Conservation (phyloP, 2,888 invertebrate species). For the Dione juno region DNA sequence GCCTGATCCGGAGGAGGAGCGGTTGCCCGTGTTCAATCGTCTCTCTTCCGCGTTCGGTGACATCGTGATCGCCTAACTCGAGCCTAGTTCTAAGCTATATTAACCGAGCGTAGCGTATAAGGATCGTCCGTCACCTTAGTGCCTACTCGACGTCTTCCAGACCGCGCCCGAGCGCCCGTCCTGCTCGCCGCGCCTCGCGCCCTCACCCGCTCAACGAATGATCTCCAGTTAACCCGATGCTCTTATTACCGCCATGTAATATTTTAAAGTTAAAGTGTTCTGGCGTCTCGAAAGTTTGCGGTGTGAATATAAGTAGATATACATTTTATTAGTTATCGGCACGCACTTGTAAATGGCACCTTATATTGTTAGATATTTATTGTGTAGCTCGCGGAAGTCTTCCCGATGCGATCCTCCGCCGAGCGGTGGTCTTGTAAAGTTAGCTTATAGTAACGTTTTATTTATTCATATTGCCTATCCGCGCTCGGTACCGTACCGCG, state of each 20-base stretch:
- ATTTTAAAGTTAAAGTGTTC: conserved; percentile 76
- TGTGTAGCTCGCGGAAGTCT: conserved; percentile 82
- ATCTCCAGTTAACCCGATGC: conserved; percentile 82
- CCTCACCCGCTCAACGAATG: conserved; percentile 82
- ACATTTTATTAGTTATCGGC: conserved; percentile 76
- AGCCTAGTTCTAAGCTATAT: conserved; percentile 73
- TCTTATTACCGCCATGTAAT: conserved; percentile 76
- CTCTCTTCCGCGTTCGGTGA: conserved; percentile 78
- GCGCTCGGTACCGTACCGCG: conserved; percentile 82
- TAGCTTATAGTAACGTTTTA: conserved; percentile 81
- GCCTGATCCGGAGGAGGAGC: conserved; percentile 84
- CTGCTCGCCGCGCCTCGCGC: conserved; percentile 68
- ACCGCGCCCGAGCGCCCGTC: conserved; percentile 70
- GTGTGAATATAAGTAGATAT: conserved; percentile 78
- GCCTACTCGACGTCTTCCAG: conserved; percentile 81
- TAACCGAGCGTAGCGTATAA: conserved; percentile 75
- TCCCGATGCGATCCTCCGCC: conserved; percentile 82
- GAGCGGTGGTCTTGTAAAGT: conserved; percentile 84
- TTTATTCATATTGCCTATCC: conserved; percentile 82
- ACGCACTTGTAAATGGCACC: conserved; percentile 83
- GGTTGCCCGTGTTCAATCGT: conserved; percentile 90
- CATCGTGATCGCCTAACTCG: conserved; percentile 75
- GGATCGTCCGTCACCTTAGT: conserved; percentile 79
- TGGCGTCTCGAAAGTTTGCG: conserved; percentile 83
- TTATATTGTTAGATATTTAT: conserved; percentile 82